Evolutionary conservation across 1,140 invertebrate species (phyloP).

Genomic region (Drosophila arizonae): DNA sequence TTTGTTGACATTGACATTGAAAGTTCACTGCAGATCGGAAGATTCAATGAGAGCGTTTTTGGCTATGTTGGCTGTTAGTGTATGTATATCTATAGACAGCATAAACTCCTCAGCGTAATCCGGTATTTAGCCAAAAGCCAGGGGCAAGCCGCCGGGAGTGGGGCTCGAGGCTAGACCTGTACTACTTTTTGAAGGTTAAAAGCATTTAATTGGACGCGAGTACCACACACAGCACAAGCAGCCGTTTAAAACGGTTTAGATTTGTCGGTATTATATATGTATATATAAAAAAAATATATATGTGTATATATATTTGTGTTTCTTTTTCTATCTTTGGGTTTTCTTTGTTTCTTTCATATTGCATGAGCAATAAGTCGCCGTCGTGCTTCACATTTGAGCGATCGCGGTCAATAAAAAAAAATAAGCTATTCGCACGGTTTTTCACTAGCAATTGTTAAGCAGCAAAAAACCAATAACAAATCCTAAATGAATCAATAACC

Average conservation of each 20-base stretch:
- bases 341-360: conserved; percentile 52
- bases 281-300: neutral
- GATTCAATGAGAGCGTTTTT: conserved; percentile 37
- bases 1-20: conserved; percentile 79
- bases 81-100: conserved; percentile 1
- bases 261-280: conserved; percentile 29
- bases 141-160: conserved; percentile 9
- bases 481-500: neutral
- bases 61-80: conserved; percentile 31
- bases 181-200: conserved; percentile 60
- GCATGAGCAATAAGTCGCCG: conserved; percentile 24
- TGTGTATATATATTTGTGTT: conserved; percentile 1
- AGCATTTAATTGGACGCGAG: conserved; percentile 45
- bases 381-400: conserved; percentile 79
- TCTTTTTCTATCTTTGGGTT: conserved; percentile 11
- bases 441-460: conserved; percentile 32
- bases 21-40: conserved; percentile 62
- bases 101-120: conserved; percentile 36
- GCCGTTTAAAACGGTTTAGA: conserved; percentile 34
- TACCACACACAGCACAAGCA: conserved; percentile 24
- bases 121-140: conserved; percentile 46
- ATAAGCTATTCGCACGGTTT: conserved; percentile 15
- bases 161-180: conserved; percentile 49
- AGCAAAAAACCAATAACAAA: conserved; percentile 11
- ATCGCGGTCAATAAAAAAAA: conserved; percentile 78